Conservation (phyloP, 2,113 vertebrate species). For the Ptilonorhynchus violaceus region DNA sequence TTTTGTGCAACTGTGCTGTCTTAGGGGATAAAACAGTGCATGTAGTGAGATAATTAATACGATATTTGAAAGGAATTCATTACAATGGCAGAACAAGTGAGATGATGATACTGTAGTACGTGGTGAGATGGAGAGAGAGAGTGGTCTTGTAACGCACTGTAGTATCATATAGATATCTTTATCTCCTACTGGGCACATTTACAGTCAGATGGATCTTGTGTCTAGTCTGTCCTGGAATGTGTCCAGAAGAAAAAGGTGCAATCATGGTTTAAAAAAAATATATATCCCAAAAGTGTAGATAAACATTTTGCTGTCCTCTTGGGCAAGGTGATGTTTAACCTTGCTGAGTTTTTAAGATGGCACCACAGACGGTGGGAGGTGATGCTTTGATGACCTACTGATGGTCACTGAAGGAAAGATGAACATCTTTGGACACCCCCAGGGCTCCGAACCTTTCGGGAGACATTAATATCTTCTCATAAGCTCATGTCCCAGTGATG, state of each 20-base stretch:
- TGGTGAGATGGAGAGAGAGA: neutral
- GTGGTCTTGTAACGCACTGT: neutral
- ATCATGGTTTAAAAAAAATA: neutral
- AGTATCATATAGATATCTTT: rapidly evolving
- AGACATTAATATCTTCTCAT: neutral
- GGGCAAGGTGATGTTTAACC: neutral
- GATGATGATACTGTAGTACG: neutral
- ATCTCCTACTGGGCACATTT: neutral
- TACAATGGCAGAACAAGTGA: neutral
- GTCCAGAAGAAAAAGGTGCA: neutral
- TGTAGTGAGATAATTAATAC: neutral
- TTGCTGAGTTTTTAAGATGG: neutral
- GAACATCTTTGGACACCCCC: neutral
- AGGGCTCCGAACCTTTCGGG: neutral
- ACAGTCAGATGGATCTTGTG: neutral
- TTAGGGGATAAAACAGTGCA: neutral
- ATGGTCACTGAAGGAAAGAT: neutral
- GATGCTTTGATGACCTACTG: neutral
- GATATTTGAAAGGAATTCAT: neutral
- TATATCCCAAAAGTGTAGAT: neutral
- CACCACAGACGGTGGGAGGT: neutral
- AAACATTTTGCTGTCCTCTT: neutral
- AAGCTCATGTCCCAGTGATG: neutral
- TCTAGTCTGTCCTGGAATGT: neutral
- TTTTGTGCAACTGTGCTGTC: neutral